Conservation (phyloP, 1,140 invertebrate species). For the Holotrichia oblita region DNA sequence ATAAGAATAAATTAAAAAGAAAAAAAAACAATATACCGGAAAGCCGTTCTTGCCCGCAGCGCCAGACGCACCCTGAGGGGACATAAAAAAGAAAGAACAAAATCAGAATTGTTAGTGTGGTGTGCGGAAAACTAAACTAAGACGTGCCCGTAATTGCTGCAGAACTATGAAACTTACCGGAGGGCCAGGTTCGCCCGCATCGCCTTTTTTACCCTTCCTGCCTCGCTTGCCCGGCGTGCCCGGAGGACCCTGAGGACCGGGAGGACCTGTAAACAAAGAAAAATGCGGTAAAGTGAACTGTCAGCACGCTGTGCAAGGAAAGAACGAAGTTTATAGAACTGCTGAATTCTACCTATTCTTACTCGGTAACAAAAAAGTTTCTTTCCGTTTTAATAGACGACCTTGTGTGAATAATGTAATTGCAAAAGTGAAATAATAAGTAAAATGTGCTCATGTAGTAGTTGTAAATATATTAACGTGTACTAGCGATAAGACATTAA, state of each 20-base stretch:
- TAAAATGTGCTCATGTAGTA: too few relatives aligned
- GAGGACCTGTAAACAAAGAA: conserved; percentile 59
- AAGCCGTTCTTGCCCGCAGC: conserved; percentile 87
- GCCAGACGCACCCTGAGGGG: conserved; percentile 79
- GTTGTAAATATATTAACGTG: too few relatives aligned
- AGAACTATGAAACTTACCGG: conserved; percentile 67
- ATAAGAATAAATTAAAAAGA: conserved; percentile 60
- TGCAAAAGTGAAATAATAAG: too few relatives aligned
- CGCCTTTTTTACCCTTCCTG: conserved; percentile 89
- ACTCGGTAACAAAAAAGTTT: neutral
- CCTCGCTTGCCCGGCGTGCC: conserved; percentile 84
- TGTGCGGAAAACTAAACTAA: conserved; percentile 45
- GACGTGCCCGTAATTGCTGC: conserved; percentile 29
- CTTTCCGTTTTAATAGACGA: too few relatives aligned
- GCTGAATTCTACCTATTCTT: neutral
- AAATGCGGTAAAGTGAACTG: neutral
- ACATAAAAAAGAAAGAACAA: conserved; percentile 55
- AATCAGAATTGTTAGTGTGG: conserved; percentile 51
- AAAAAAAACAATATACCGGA: conserved; percentile 78
- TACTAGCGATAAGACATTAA: too few relatives aligned
- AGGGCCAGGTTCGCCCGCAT: conserved; percentile 79
- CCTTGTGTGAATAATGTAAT: too few relatives aligned
- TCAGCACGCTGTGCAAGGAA: neutral
- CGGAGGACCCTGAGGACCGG: conserved; percentile 74
- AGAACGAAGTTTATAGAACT: neutral